A percentile compares a stretch with the other conserved stretches of the same genome.
Conservation (phyloP, 2,113 vertebrate species). For the Siniperca chuatsi region DNA sequence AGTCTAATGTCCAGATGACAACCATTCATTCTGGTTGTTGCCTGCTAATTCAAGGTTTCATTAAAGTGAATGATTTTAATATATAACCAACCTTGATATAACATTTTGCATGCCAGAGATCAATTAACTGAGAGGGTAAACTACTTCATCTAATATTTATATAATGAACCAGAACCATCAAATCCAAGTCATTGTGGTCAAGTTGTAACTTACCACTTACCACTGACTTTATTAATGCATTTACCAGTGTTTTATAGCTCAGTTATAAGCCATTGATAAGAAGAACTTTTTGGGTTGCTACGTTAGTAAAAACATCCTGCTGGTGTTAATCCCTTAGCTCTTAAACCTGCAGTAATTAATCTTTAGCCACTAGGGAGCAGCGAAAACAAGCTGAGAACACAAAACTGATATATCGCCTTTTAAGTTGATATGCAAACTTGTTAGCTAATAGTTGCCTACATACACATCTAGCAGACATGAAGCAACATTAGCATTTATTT, state of each 20-base stretch:
- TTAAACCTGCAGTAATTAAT: background rate
- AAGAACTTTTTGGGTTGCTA: background rate
- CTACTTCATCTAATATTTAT: background rate
- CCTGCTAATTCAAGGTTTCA: background rate
- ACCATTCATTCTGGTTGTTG: background rate
- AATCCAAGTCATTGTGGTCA: background rate
- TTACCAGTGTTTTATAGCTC: background rate
- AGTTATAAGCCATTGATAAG: background rate
- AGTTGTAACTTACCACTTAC: background rate
- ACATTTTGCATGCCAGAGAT: constrained; percentile 8
- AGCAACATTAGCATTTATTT: background rate
- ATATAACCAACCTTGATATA: background rate
- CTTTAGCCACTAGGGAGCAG: background rate
- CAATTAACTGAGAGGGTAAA: background rate
- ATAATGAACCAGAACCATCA: background rate
- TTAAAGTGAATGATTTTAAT: background rate
- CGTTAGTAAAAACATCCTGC: background rate
- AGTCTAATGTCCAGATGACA: background rate
- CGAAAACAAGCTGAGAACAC: background rate
- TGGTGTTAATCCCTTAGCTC: background rate
- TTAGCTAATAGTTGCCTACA: background rate
- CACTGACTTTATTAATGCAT: background rate
- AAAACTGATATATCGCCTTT: background rate
- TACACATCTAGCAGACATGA: background rate
- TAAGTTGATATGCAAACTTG: background rate